Evolutionary conservation across 2,113 vertebrate genomes (phyloP).

Genomic region (Eptesicus fuscus): DNA sequence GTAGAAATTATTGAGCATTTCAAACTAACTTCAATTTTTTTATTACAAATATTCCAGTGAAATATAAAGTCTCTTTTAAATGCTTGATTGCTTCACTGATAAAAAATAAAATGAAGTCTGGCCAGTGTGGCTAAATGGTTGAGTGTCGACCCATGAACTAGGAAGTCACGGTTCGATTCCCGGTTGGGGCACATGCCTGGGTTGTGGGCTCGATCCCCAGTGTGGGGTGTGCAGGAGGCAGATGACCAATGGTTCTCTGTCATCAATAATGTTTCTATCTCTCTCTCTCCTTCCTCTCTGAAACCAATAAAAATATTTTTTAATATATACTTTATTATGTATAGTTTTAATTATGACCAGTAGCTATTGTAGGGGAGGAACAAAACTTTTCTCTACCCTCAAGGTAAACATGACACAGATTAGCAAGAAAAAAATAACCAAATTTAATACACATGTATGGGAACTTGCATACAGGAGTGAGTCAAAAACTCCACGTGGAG

Average conservation of each 20-base stretch:
- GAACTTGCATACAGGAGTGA: neutral
- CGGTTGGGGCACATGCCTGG: too few species aligned
- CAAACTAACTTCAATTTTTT: neutral
- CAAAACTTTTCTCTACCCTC: neutral
- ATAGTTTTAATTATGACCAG: neutral
- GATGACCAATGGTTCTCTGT: too few species aligned
- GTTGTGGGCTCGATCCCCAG: too few species aligned
- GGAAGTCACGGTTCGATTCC: too few species aligned
- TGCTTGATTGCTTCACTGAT: neutral
- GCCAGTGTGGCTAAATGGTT: too few species aligned
- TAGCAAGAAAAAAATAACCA: neutral
- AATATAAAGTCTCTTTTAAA: neutral
- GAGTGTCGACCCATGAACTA: too few species aligned
- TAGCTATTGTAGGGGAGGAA: neutral
- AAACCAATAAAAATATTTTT: too few species aligned
- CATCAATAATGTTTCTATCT: too few species aligned
- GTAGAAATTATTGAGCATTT: conserved; percentile 33
- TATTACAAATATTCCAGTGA: conserved; percentile 16
- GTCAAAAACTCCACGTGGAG: neutral
- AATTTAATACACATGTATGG: neutral
- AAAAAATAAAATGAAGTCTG: neutral
- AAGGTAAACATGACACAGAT: neutral
- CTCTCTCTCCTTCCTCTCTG: too few species aligned
- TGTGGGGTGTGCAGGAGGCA: too few species aligned
- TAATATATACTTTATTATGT: neutral